These are phyloP conservation scores for Luscinia luscinia DNA, from an alignment of 2,797 vertebrate species.

Conservation along the genomic window DNA sequence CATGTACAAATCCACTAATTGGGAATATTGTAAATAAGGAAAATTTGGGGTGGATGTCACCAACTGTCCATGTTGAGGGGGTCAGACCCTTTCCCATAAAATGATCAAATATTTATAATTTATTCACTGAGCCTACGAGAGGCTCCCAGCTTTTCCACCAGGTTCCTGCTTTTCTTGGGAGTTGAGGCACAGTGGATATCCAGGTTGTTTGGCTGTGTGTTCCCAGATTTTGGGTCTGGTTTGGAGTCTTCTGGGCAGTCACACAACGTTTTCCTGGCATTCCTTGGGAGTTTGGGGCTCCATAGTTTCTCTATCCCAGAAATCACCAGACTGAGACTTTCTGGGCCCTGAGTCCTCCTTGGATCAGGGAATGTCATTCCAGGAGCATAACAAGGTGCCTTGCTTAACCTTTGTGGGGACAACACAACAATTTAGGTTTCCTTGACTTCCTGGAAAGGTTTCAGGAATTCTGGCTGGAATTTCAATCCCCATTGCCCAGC, in stretches of 20 bases:
- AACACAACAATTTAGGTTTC: background rate
- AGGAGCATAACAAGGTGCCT: background rate
- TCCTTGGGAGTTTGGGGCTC: background rate
- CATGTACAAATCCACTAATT: fast-evolving
- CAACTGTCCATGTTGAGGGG: fast-evolving
- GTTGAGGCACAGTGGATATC: background rate
- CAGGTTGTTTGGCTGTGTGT: background rate
- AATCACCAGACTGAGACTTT: background rate
- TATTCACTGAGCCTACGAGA: background rate
- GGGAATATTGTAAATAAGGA: background rate
- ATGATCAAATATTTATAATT: background rate
- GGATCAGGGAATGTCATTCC: background rate
- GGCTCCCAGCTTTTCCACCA: background rate
- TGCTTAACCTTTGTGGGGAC: background rate
- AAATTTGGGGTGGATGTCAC: background rate
- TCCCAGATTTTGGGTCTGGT: background rate
- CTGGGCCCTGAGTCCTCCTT: background rate
- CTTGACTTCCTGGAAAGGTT: background rate
- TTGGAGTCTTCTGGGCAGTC: background rate
- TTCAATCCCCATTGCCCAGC: background rate
- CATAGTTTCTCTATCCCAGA: background rate
- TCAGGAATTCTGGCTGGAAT: background rate
- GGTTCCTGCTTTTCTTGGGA: background rate
- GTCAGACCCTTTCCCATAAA: background rate
- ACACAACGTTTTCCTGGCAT: background rate